Evolutionary conservation across 2,797 vertebrate species (phyloP).

Genomic region (Meda fulgida): DNA sequence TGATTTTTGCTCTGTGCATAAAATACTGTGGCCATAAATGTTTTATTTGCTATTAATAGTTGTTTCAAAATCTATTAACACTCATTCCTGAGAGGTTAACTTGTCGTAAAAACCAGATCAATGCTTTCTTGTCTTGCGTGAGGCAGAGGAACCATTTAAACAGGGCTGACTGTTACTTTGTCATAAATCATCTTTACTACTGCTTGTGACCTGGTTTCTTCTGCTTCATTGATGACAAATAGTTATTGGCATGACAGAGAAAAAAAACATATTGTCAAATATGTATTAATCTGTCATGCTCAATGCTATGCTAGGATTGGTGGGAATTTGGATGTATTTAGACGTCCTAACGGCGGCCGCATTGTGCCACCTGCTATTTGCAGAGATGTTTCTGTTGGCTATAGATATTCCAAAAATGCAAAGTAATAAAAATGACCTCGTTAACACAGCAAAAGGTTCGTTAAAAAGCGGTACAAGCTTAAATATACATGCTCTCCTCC

Average conservation of each 20-base stretch:
- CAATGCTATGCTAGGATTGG: background rate
- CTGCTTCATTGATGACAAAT: slow-evolving; percentile 41
- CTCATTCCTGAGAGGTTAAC: slow-evolving; percentile 56
- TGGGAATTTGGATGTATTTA: background rate
- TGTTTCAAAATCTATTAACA: slow-evolving; percentile 62
- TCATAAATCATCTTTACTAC: slow-evolving; percentile 36
- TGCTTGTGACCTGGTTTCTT: slow-evolving; percentile 31
- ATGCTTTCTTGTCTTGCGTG: slow-evolving; percentile 50
- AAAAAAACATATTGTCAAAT: slow-evolving; percentile 1
- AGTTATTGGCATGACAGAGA: slow-evolving; percentile 31
- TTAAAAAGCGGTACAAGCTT: slow-evolving; percentile 26
- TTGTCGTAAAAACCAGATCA: slow-evolving; percentile 57
- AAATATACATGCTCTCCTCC: slow-evolving; percentile 28
- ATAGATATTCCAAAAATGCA: background rate
- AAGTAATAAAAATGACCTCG: slow-evolving; percentile 23
- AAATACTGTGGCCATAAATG: slow-evolving; percentile 56
- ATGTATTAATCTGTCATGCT: slow-evolving; percentile 10
- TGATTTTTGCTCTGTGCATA: slow-evolving; percentile 50
- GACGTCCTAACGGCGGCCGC: background rate
- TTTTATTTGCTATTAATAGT: slow-evolving; percentile 62
- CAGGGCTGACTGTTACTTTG: slow-evolving; percentile 25
- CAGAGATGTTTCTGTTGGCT: background rate
- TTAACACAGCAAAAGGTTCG: background rate
- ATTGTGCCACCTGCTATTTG: slow-evolving; percentile 1
- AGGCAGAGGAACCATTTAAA: slow-evolving; percentile 36